phyloP scores from a whole-genome alignment of 2,113 vertebrate species.

The Malurus cyaneus region DNA sequence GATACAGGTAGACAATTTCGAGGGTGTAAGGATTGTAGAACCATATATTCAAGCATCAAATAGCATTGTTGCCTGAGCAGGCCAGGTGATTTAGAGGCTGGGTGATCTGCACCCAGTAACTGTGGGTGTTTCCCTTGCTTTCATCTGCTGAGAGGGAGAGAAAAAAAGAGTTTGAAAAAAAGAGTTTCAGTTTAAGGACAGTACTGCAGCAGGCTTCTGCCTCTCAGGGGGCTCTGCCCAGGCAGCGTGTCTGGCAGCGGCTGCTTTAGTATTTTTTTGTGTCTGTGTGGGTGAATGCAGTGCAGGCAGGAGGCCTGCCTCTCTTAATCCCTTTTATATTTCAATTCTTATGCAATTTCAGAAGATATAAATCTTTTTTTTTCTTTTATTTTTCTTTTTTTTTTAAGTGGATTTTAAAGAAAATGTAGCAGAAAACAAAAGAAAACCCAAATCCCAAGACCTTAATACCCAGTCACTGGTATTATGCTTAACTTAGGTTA shows the following conservation, averaged over 20 bases:
- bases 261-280: background rate
- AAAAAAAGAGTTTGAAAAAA: background rate
- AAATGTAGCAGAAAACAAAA: background rate
- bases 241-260: background rate
- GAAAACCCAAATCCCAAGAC: background rate
- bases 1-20: background rate
- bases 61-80: background rate
- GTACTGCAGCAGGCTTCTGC: background rate
- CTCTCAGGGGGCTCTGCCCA: background rate
- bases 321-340: background rate
- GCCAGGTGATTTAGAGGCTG: background rate
- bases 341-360: no score
- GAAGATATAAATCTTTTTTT: background rate
- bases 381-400: background rate
- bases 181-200: background rate
- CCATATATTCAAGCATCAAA: background rate
- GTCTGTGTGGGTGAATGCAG: background rate
- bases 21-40: background rate
- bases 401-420: background rate
- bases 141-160: background rate
- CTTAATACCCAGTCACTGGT: background rate
- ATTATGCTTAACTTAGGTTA: background rate
- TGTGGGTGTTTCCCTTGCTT: background rate
- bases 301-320: background rate
- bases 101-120: background rate